Evolutionary conservation across 1,140 invertebrate species (phyloP).

Genomic region (Stegodyphus mimosarum): DNA sequence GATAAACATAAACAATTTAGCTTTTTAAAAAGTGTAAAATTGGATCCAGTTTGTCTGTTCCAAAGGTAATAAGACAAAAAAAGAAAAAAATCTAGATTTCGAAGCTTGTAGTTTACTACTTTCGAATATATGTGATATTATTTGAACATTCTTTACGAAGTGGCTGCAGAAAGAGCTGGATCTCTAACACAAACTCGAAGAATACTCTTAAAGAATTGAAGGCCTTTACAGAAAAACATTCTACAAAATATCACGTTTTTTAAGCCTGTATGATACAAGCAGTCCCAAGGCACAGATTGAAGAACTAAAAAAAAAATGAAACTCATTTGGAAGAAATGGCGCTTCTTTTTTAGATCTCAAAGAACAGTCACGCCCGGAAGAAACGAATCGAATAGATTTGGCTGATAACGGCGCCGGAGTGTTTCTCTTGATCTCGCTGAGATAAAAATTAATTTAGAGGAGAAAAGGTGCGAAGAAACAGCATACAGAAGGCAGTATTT

Average conservation of each 20-base stretch:
- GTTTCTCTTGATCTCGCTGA: slow-evolving; percentile 15
- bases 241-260: background rate
- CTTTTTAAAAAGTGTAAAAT: too few relatives aligned
- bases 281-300: background rate
- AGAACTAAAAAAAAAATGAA: background rate
- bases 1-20: too few relatives aligned
- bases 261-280: background rate
- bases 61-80: too few relatives aligned
- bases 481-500: slow-evolving; percentile 44
- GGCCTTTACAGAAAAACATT: too few relatives aligned
- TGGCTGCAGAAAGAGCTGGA: too few relatives aligned
- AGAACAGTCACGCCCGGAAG: slow-evolving; percentile 24
- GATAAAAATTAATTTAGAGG: slow-evolving; percentile 59
- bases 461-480: slow-evolving; percentile 47
- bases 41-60: too few relatives aligned
- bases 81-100: too few relatives aligned
- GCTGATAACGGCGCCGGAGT: slow-evolving; percentile 24
- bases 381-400: slow-evolving; percentile 23
- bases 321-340: slow-evolving; percentile 8
- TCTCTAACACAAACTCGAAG: too few relatives aligned
- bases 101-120: too few relatives aligned
- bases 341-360: background rate
- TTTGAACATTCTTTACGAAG: too few relatives aligned
- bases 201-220: too few relatives aligned
- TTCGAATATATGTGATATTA: too few relatives aligned